Conservation (phyloP, 1,140 invertebrate species). For the Cyphomyrmex costatus region DNA sequence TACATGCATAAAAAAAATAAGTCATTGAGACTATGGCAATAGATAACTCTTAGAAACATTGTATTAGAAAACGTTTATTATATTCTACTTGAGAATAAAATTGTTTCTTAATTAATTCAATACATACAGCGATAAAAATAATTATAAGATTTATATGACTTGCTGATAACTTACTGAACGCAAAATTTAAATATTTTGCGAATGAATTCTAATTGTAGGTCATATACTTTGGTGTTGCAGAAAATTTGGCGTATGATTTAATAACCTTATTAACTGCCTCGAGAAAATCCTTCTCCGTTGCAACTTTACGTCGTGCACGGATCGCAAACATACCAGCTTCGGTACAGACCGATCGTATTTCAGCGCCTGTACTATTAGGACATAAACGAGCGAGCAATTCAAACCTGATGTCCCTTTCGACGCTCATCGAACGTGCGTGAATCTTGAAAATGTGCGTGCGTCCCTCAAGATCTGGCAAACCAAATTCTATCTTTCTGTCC, state of each 20-base stretch:
- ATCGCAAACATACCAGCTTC: slow-evolving; percentile 99
- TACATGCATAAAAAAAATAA: slow-evolving; percentile 27
- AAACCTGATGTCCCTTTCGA: slow-evolving; percentile 99
- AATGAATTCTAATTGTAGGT: slow-evolving; percentile 96
- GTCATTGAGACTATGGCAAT: neutral
- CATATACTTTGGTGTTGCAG: slow-evolving; percentile 99
- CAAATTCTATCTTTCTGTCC: slow-evolving; percentile 99
- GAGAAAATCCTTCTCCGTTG: slow-evolving; percentile 99
- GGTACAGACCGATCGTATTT: slow-evolving; percentile 99
- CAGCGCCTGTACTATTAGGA: slow-evolving; percentile 99
- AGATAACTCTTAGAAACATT: neutral
- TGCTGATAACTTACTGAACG: slow-evolving; percentile 14
- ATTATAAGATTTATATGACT: slow-evolving; percentile 20
- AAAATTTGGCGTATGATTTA: slow-evolving; percentile 99
- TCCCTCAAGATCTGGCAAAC: slow-evolving; percentile 98
- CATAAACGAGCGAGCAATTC: slow-evolving; percentile 98
- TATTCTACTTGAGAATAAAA: neutral
- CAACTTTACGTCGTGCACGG: slow-evolving; percentile 98
- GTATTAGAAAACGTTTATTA: slow-evolving; percentile 41
- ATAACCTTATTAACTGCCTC: slow-evolving; percentile 99
- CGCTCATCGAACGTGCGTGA: slow-evolving; percentile 99
- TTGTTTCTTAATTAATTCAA: slow-evolving; percentile 27
- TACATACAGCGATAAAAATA: slow-evolving; percentile 32
- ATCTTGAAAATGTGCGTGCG: slow-evolving; percentile 99
- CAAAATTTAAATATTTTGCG: neutral